Evolutionary conservation across 2,888 invertebrate genomes (phyloP).

Genomic region (Habrosyne pyritoides): DNA sequence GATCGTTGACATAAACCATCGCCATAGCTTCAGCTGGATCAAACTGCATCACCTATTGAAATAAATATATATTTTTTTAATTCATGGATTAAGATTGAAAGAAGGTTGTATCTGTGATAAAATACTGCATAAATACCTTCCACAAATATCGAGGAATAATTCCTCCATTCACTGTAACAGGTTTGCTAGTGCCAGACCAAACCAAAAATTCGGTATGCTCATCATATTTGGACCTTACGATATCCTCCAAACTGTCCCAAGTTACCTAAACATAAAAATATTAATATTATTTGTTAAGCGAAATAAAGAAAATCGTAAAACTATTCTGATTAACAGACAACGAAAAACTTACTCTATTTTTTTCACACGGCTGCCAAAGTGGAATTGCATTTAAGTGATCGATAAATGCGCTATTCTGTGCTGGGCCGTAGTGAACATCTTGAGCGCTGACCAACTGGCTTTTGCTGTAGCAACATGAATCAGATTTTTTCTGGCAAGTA

Average conservation of each 20-base stretch:
- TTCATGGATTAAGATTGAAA: background rate
- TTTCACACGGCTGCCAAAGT: constrained; percentile 25
- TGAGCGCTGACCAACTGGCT: constrained; percentile 28
- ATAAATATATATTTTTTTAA: background rate
- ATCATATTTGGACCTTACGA: constrained; percentile 12
- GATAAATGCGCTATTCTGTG: constrained; percentile 30
- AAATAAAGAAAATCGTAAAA: background rate
- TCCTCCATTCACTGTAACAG: constrained; percentile 15
- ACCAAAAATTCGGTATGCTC: constrained; percentile 7
- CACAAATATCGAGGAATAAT: constrained; percentile 39
- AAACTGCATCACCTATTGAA: constrained; percentile 22
- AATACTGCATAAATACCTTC: constrained; percentile 32
- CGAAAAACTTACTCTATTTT: constrained; percentile 18
- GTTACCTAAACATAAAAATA: constrained; percentile 23
- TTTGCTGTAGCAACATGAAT: constrained; percentile 32
- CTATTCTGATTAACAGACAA: background rate
- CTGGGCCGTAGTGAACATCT: constrained; percentile 28
- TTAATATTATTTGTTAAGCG: too few species aligned
- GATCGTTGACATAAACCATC: constrained; percentile 32
- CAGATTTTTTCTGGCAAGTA: constrained; percentile 17
- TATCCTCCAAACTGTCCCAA: constrained; percentile 24
- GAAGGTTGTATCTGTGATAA: background rate
- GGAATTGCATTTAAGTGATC: constrained; percentile 34
- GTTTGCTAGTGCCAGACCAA: constrained; percentile 30
- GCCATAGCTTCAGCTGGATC: constrained; percentile 18